Percentiles rank a stretch among this genome's conserved stretches.
phyloP scores from a whole-genome alignment of 2,888 invertebrate genomes.

The Drosophila melanosoma region DNA sequence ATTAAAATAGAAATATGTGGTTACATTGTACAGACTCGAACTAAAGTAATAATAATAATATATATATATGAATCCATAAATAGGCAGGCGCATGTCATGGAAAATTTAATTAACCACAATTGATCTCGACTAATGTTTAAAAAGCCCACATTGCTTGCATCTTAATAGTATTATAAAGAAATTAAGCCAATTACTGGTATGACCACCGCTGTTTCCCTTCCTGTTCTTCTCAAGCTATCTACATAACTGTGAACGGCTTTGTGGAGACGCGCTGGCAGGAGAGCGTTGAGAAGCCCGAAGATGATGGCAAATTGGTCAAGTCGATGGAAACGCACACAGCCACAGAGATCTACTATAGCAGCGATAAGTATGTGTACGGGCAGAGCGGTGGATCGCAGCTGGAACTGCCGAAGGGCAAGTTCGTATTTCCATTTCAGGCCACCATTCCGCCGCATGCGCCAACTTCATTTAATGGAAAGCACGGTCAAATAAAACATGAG shows the following conservation, averaged over 20 bases:
- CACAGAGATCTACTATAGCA: constrained; percentile 82
- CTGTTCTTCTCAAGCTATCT: constrained; percentile 75
- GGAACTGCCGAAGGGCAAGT: constrained; percentile 88
- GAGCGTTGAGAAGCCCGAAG: constrained; percentile 76
- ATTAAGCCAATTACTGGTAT: constrained; percentile 58
- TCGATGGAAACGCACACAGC: constrained; percentile 79
- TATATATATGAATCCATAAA: constrained; percentile 3
- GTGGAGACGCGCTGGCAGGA: constrained; percentile 84
- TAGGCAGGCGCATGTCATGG: constrained; percentile 31
- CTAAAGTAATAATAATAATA: not conserved
- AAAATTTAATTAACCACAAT: constrained; percentile 46
- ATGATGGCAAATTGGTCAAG: constrained; percentile 81
- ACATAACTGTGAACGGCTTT: constrained; percentile 82
- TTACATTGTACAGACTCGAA: not conserved
- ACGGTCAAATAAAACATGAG: constrained; percentile 91
- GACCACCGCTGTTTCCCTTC: not conserved
- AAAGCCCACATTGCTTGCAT: constrained; percentile 25
- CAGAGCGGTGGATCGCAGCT: constrained; percentile 87
- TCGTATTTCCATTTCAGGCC: constrained; percentile 92
- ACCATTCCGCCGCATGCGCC: constrained; percentile 87
- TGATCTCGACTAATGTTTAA: constrained; percentile 20
- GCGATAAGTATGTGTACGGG: constrained; percentile 83
- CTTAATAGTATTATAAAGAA: constrained; percentile 51
- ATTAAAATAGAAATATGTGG: not conserved
- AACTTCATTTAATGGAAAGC: constrained; percentile 91